A percentile compares a stretch with the other conserved stretches of the same genome.
Conservation (phyloP, 2,888 invertebrate species). For the Nipponacmea schrenckii region DNA sequence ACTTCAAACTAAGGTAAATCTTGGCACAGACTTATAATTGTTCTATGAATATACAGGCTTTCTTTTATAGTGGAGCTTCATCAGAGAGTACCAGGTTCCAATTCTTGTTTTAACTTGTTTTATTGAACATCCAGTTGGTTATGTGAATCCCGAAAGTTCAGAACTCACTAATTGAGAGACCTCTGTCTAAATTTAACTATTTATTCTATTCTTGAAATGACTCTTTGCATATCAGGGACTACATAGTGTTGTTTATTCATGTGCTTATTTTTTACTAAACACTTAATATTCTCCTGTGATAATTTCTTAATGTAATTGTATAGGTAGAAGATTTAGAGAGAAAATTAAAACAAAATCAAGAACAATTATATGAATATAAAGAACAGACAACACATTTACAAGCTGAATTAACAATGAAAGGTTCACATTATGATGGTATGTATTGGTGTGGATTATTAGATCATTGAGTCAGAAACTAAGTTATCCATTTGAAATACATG, state of each 20-base stretch:
- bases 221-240: too few species aligned
- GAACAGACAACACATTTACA: slow-evolving; percentile 63
- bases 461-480: too few species aligned
- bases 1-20: slow-evolving; percentile 55
- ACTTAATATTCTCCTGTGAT: neutral
- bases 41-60: too few species aligned
- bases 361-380: slow-evolving; percentile 63
- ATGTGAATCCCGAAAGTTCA: too few species aligned
- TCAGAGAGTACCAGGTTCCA: neutral
- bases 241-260: too few species aligned
- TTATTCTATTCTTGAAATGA: too few species aligned
- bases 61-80: too few species aligned
- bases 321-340: slow-evolving; percentile 62
- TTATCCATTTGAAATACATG: too few species aligned
- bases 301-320: neutral
- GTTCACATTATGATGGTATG: slow-evolving; percentile 63
- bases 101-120: neutral
- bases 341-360: slow-evolving; percentile 58
- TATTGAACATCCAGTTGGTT: too few species aligned
- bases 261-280: too few species aligned
- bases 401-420: slow-evolving; percentile 63
- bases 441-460: neutral
- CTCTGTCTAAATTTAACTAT: neutral
- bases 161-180: too few species aligned
- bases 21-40: neutral